phyloP scores from a whole-genome alignment of 2,113 vertebrate genomes.

The Prietella phreatophila region DNA sequence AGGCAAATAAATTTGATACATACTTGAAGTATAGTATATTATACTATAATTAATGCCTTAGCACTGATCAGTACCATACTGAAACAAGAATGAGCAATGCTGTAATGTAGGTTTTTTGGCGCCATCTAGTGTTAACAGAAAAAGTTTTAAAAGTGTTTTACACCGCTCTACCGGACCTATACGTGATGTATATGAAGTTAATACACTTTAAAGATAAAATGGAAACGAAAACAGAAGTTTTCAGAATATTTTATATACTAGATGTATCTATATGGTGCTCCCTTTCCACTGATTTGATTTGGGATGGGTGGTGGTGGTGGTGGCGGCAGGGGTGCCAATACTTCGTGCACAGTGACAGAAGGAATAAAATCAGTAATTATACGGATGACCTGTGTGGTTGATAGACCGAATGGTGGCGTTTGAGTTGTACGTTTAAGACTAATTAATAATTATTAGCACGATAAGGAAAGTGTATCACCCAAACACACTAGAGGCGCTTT shows the following conservation, averaged over 20 bases:
- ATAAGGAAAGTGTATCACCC: background rate
- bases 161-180: background rate
- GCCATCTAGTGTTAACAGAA: background rate
- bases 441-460: background rate
- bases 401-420: background rate
- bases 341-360: background rate
- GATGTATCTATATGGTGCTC: background rate
- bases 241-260: background rate
- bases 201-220: background rate
- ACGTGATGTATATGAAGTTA: background rate
- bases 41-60: background rate
- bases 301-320: too few relatives aligned
- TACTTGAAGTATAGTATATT: background rate
- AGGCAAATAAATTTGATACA: too few relatives aligned
- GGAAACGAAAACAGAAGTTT: background rate
- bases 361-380: background rate
- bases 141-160: background rate
- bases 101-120: background rate
- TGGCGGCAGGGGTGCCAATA: too few relatives aligned
- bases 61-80: background rate
- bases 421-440: background rate
- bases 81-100: background rate
- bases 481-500: background rate
- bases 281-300: background rate
- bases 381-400: background rate